Conservation (phyloP, 2,113 vertebrate genomes). For the Lonchura striata region DNA sequence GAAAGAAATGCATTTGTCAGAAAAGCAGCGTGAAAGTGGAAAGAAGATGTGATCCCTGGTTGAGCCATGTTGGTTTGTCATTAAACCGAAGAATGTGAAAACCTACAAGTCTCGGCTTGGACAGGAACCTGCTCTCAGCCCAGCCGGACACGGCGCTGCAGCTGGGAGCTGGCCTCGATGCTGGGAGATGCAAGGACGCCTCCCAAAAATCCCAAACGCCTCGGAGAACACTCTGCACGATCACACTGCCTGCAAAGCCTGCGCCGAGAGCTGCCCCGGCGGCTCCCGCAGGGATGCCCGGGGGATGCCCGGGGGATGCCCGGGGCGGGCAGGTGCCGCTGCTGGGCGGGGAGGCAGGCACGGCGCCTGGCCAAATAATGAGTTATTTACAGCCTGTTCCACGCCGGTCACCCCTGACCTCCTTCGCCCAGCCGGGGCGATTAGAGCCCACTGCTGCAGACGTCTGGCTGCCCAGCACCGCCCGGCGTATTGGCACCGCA, state of each 20-base stretch:
- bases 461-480: slow-evolving; percentile 15
- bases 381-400: slow-evolving; percentile 41
- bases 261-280: background rate
- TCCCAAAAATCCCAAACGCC: rapidly evolving
- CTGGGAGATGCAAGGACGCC: rapidly evolving
- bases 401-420: slow-evolving; percentile 36
- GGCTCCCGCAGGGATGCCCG: rapidly evolving
- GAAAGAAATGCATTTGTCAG: background rate
- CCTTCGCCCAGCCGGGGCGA: slow-evolving; percentile 2
- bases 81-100: slow-evolving; percentile 32
- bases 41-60: background rate
- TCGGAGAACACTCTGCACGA: rapidly evolving
- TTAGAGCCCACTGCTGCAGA: slow-evolving; percentile 30
- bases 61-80: slow-evolving; percentile 12
- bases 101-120: background rate
- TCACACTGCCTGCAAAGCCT: background rate
- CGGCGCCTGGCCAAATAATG: background rate
- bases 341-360: background rate
- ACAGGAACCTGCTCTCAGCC: background rate
- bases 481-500: background rate
- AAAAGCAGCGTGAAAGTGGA: background rate
- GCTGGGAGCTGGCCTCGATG: background rate
- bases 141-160: background rate
- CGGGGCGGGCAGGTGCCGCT: background rate
- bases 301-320: rapidly evolving